phyloP scores from a whole-genome alignment of 2,797 vertebrate genomes.

The Catamblyrhynchus diadema region DNA sequence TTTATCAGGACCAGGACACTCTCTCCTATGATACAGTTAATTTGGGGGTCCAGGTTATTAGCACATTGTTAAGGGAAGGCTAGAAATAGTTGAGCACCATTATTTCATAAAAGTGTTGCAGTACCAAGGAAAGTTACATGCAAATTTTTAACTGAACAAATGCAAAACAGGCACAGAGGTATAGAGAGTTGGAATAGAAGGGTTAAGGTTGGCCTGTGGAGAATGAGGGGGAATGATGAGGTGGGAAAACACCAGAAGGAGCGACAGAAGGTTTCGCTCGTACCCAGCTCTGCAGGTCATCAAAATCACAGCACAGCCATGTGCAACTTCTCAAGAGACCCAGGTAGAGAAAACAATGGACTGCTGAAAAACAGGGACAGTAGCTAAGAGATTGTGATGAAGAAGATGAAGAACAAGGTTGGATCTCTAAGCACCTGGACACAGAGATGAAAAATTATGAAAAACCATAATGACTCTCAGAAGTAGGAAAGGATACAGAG shows the following conservation, averaged over 20 bases:
- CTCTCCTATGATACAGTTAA: neutral
- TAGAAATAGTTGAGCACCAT: neutral
- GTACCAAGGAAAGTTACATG: neutral
- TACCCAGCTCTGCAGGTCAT: neutral
- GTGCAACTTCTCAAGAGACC: neutral
- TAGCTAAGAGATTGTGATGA: neutral
- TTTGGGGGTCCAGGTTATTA: neutral
- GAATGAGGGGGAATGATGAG: neutral
- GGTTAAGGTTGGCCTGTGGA: neutral
- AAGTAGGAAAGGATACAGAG: neutral
- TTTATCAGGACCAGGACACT: neutral
- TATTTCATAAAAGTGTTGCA: neutral
- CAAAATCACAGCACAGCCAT: neutral
- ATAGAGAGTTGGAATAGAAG: neutral
- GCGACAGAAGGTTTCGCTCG: conserved; percentile 9
- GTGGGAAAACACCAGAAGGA: conserved; percentile 36
- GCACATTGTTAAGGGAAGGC: neutral
- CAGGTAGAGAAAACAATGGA: neutral
- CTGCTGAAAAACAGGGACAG: neutral
- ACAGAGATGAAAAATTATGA: neutral
- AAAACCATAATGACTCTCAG: neutral
- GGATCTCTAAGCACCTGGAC: neutral
- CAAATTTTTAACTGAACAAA: neutral
- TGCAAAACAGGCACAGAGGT: neutral
- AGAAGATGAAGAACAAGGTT: neutral